A percentile compares a stretch with the other conserved stretches of the same genome.
Evolutionary conservation across 2,888 invertebrate species (phyloP).

Genomic region (Allygus modestus): DNA sequence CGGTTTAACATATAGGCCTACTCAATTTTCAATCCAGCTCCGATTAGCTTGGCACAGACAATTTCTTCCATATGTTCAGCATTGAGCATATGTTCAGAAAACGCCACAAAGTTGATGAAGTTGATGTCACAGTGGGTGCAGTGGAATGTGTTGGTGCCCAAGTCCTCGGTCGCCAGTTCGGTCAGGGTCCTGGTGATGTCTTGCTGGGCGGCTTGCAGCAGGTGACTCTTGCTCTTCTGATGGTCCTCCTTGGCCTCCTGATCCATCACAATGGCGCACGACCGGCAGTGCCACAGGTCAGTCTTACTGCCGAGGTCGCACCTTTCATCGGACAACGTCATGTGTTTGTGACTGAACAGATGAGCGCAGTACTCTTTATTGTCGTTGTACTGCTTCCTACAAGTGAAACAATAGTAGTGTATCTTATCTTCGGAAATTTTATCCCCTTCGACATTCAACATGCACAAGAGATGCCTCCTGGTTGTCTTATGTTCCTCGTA

Average conservation of each 20-base stretch:
- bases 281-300: not conserved
- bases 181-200: not conserved
- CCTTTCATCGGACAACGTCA: not conserved
- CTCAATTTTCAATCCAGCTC: not conserved
- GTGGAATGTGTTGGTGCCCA: not conserved
- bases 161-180: slow-evolving; percentile 7
- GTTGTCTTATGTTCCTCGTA: slow-evolving; percentile 22
- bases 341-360: slow-evolving; percentile 2
- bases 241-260: not conserved
- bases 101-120: not conserved
- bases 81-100: slow-evolving; percentile 1
- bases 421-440: not conserved
- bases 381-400: not conserved
- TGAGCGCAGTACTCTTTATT: not conserved
- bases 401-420: not conserved
- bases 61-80: not conserved
- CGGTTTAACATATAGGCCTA: too few species aligned
- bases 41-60: not conserved
- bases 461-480: slow-evolving; percentile 3
- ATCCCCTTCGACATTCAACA: slow-evolving; percentile 31
- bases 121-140: not conserved
- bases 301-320: not conserved
- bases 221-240: not conserved
- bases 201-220: not conserved
- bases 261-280: not conserved